A percentile compares a stretch with the other conserved stretches of the same genome.
Conservation (phyloP, 2,888 invertebrate species). For the Lycaena phlaeas region DNA sequence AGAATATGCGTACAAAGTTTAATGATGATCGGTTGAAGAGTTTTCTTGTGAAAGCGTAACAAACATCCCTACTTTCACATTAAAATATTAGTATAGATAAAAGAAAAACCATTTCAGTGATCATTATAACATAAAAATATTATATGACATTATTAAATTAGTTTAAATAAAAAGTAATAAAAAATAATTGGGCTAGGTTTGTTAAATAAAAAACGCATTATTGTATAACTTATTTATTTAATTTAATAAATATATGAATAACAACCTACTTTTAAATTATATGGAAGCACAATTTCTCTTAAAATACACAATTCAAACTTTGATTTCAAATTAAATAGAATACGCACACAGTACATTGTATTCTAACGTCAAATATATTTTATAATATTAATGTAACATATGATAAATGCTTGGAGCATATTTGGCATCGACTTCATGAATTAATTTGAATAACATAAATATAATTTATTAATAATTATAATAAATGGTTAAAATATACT, state of each 20-base stretch:
- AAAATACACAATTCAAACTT: slow-evolving; percentile 9
- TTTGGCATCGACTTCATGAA: background rate
- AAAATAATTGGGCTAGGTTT: too few relatives aligned
- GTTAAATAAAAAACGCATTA: background rate
- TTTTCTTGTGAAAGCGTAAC: too few relatives aligned
- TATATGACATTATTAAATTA: too few relatives aligned
- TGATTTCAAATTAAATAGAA: slow-evolving; percentile 3
- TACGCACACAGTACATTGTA: slow-evolving; percentile 3
- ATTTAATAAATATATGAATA: slow-evolving; percentile 12
- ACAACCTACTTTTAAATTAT: slow-evolving; percentile 13
- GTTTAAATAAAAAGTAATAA: too few relatives aligned
- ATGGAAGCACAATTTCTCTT: slow-evolving; percentile 13
- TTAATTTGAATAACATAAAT: slow-evolving; percentile 3
- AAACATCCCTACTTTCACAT: too few relatives aligned
- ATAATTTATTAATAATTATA: background rate
- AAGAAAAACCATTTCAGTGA: too few relatives aligned
- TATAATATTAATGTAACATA: slow-evolving; percentile 1
- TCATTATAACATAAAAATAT: too few relatives aligned
- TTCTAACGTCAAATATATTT: slow-evolving; percentile 8
- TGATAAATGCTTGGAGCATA: slow-evolving; percentile 8
- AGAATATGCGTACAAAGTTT: too few relatives aligned
- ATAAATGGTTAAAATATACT: too few relatives aligned
- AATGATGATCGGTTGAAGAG: too few relatives aligned
- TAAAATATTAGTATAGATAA: too few relatives aligned
- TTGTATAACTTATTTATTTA: slow-evolving; percentile 7